Evolutionary conservation across 2,888 invertebrate species (phyloP), one percentile per base, ranked within the genome.

Genomic region (Ischnura elegans): DNA sequence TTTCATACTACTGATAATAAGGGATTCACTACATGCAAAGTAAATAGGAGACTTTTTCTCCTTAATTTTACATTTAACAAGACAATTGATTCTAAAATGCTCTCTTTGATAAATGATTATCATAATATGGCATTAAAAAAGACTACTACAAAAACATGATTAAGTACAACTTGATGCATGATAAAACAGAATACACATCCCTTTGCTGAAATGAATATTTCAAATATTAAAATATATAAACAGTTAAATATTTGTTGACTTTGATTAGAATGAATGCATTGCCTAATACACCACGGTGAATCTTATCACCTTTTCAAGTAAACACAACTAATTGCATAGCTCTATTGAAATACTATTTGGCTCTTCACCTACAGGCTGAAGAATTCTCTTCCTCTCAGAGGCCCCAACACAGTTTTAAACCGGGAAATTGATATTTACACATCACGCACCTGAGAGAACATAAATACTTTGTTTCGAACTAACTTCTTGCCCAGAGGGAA

Each of bases 211-310:
- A 86, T 45, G 21, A 25, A 46, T 46, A 86, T 86, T 86, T 46
- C 86, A 86, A 25, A 45, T 86, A 86, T 86, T 86, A 86, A 86
- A 86, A 86, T 86, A 86, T 86, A 86, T 86, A 86, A 86, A 86
- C 86, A 45, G 42, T 86, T 86, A 86, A 45, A 86, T 86, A 86
- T 86, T 86, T 86, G 6, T 43, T 19, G 3, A 85, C 42, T 45
- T 61, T 85, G 85, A 85, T 43, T 85, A 45, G 45, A 42, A 45
- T 86, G 45, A 86, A 45, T 46, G 46, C 10, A 46, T n/a, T 45
- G 4, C 25, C 46, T 46, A 46, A 46, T 45, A 46, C 43, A 86
- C 45, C 2, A 86, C 46, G 46, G n/a, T 46, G 25, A 25, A 36
- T 25, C 46, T 86, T 10, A 45, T 86, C n/a, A 43, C 25, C 25